phyloP scores from a whole-genome alignment of 2,888 invertebrate species.

The Hetaerina titia region DNA sequence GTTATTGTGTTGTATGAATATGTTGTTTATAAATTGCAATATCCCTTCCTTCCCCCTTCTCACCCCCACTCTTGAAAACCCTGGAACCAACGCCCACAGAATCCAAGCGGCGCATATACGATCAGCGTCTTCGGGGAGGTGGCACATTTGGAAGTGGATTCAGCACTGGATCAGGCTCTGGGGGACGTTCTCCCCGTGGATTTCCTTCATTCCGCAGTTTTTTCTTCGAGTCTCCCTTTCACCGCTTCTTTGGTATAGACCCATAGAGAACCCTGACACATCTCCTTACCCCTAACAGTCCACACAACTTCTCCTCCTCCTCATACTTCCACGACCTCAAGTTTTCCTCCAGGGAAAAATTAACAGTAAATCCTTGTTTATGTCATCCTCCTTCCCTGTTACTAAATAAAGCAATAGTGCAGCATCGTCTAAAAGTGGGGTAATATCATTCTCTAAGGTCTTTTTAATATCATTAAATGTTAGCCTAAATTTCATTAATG shows the following conservation, averaged over 20 bases:
- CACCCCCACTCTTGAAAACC: slow-evolving; percentile 15
- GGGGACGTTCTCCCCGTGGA: slow-evolving; percentile 79
- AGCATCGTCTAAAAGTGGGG: no score
- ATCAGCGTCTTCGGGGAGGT: slow-evolving; percentile 75
- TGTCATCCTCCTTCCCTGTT: background rate
- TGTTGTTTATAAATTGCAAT: slow-evolving; percentile 51
- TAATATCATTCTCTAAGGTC: no score
- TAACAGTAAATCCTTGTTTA: background rate
- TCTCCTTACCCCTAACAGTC: background rate
- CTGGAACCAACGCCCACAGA: slow-evolving; percentile 71
- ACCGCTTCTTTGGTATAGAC: slow-evolving; percentile 90
- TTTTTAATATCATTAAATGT: no score
- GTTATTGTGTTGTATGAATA: slow-evolving; percentile 7
- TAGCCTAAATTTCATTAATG: no score
- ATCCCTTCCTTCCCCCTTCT: slow-evolving; percentile 25
- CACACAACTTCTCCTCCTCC: background rate
- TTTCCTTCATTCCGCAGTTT: slow-evolving; percentile 74
- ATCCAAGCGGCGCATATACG: slow-evolving; percentile 77
- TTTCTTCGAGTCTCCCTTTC: slow-evolving; percentile 93
- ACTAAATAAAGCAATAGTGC: no score
- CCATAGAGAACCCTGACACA: background rate
- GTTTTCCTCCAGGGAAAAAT: background rate
- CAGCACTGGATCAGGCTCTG: slow-evolving; percentile 70
- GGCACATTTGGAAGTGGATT: slow-evolving; percentile 46
- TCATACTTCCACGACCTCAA: background rate